Evolutionary conservation across 2,888 invertebrate genomes (phyloP), one percentile per base, ranked within the genome.

Genomic region (Amiota mariae): DNA sequence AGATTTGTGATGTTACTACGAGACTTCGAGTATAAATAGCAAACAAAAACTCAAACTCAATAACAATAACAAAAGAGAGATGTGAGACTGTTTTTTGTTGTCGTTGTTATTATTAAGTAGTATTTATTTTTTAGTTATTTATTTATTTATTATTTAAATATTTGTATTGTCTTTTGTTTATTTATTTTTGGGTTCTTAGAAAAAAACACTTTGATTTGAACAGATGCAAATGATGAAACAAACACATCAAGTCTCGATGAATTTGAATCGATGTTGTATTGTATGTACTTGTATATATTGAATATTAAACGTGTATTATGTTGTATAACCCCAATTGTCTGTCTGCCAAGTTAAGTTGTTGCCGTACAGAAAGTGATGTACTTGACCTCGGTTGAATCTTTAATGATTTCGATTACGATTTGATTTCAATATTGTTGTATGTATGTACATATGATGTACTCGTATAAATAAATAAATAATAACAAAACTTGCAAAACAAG

Each of bases 141-240:
- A 72, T 57, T 61, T 64, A 64, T 49, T 71, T 63, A 63, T 63
- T 64, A 18, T 56, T 11, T 57, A 15, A n/a, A n/a, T 74, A 73
- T 47, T 36, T 54, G 54, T 54, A 4, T 48, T 51, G 59, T 70
- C 75, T 67, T 54, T n/a, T 68, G 15, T 64, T 75, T 72, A 71
- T 72, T 70, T 72, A 68, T 72, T 36, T 36, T 36, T 36, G 3
- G 36, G 36, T 36, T 36, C 36, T 36, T 36, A 36, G 36, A 36
- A 36, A 36, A 36, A 36, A 36, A 36, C 36, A 36, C 36, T 36
- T 36, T 36, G 36, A 36, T 36, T 36, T 36, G 36, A 36, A 36
- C 36, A 36, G 36, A 36, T 36, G 36, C 36, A 36, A 36, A 36
- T 36, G 36, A 36, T 36, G 36, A 36, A 36, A 2, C 6, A 6